Evolutionary conservation across 2,888 invertebrate species (phyloP).

Genomic region (Aromia moschata): DNA sequence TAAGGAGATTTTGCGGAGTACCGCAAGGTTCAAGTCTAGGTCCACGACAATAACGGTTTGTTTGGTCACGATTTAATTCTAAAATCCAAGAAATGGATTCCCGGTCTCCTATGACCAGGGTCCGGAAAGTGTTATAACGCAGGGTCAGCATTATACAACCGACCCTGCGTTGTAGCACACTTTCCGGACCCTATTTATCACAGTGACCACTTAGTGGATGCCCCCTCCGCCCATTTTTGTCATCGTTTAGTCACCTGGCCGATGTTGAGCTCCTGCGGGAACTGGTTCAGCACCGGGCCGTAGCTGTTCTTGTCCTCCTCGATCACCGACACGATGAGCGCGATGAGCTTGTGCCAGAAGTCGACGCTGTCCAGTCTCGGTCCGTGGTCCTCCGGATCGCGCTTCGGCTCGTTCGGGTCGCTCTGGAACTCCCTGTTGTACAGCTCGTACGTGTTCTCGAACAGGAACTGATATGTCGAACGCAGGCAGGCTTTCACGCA

Average conservation of each 20-base stretch:
- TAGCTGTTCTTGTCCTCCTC: constrained; percentile 99
- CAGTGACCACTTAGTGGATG: too few species aligned
- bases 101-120: too few species aligned
- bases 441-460: constrained; percentile 98
- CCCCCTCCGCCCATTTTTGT: too few species aligned
- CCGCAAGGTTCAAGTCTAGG: too few species aligned
- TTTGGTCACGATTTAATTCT: too few species aligned
- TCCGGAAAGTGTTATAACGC: too few species aligned
- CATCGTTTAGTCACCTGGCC: constrained; percentile 74
- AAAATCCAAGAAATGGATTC: too few species aligned
- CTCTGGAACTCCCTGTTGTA: constrained; percentile 92
- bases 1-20: too few species aligned
- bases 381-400: constrained; percentile 87
- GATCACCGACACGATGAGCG: constrained; percentile 96
- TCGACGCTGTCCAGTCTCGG: constrained; percentile 90
- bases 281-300: constrained; percentile 97
- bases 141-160: too few species aligned
- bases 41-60: too few species aligned
- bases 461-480: constrained; percentile 98
- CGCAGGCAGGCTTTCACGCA: constrained; percentile 94
- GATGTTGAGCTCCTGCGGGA: constrained; percentile 98
- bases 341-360: constrained; percentile 98
- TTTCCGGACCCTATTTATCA: too few species aligned
- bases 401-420: constrained; percentile 89
- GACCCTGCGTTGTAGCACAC: too few species aligned